These are phyloP conservation scores for Smittia sp. DNA, from an alignment of 2,888 invertebrate genomes.

Conservation along the genomic window DNA sequence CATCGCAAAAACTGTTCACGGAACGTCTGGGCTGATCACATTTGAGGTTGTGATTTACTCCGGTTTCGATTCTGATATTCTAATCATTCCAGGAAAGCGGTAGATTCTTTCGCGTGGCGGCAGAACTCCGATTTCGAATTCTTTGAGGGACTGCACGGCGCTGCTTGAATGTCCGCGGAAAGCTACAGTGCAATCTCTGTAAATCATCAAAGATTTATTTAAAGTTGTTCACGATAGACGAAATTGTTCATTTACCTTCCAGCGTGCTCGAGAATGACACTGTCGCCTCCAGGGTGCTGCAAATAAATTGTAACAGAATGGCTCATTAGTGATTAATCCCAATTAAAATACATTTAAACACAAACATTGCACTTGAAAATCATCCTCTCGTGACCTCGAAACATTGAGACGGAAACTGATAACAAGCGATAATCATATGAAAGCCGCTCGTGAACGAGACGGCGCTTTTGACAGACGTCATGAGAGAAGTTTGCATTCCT, in stretches of 20 bases:
- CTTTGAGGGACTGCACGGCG: constrained; percentile 63
- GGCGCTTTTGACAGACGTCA: too few species aligned
- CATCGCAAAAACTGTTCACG: too few species aligned
- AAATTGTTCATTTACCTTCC: constrained; percentile 56
- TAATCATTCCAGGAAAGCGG: constrained; percentile 55
- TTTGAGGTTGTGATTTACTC: neutral
- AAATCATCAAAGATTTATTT: too few species aligned
- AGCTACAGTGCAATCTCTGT: constrained; percentile 29
- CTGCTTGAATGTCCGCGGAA: constrained; percentile 64
- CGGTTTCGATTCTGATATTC: constrained; percentile 22
- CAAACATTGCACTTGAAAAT: too few species aligned
- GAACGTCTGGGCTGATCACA: too few species aligned
- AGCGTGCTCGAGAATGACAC: constrained; percentile 78
- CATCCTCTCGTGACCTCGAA: too few species aligned
- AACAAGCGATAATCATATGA: too few species aligned
- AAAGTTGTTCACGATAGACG: neutral
- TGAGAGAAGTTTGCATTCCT: too few species aligned
- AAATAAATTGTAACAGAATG: constrained; percentile 45
- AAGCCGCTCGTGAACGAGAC: too few species aligned
- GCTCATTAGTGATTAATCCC: neutral
- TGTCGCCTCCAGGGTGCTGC: constrained; percentile 80
- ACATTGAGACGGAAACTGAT: too few species aligned
- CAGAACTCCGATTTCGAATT: constrained; percentile 74
- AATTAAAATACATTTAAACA: neutral
- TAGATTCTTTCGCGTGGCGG: constrained; percentile 72